Evolutionary conservation across 2,888 invertebrate genomes (phyloP).

Genomic region (Amblyteles armatorius): DNA sequence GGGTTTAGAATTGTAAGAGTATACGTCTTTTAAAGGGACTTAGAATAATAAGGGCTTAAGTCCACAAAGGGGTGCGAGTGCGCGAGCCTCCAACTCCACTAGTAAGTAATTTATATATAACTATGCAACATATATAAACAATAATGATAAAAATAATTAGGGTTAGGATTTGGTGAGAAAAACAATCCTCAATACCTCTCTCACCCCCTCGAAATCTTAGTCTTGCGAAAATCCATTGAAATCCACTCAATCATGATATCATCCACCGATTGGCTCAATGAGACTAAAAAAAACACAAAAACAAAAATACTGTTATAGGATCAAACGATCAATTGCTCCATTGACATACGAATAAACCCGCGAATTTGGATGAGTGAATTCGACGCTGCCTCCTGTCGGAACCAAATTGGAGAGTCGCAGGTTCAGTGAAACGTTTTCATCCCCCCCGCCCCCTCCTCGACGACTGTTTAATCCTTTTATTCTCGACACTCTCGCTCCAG

Average conservation of each 20-base stretch:
- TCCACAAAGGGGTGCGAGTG: too few species aligned
- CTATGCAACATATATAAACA: too few species aligned
- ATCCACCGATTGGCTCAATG: conserved; percentile 4
- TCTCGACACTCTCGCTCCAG: conserved; percentile 18
- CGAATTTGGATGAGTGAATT: conserved; percentile 31
- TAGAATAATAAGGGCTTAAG: too few species aligned
- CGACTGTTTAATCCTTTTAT: conserved; percentile 47
- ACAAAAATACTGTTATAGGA: conserved; percentile 25
- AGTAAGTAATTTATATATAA: too few species aligned
- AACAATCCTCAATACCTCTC: not conserved
- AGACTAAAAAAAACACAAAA: not conserved
- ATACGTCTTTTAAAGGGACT: too few species aligned
- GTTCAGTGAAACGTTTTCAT: conserved; percentile 30
- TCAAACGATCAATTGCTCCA: conserved; percentile 19
- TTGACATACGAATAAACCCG: conserved; percentile 26
- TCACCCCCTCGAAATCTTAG: not conserved
- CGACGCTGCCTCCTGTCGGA: not conserved
- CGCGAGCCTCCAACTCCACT: too few species aligned
- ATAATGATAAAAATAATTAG: too few species aligned
- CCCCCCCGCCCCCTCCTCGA: not conserved
- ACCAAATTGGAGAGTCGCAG: conserved; percentile 42
- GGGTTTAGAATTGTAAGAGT: too few species aligned
- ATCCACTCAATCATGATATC: not conserved
- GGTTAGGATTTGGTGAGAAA: too few species aligned
- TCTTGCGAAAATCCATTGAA: not conserved